Conservation (phyloP, 1,140 invertebrate species). For the fruit fly (Drosophila melanogaster) region Release_6_plus_ISO1_MT NT_033779.5:11908501-11909000, state of each 20-base stretch:
- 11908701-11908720: slow-evolving; percentile 18
- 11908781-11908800: slow-evolving; percentile 65
- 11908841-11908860: neutral
- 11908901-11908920: slow-evolving; percentile 82
- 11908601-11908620: slow-evolving; percentile 18
- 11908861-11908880: slow-evolving; percentile 62
- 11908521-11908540: neutral
- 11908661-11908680: slow-evolving; percentile 36
- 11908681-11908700: slow-evolving; percentile 2
- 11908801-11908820: slow-evolving; percentile 55
- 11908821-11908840: slow-evolving; percentile 36
- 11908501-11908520: too few relatives aligned
- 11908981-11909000: slow-evolving; percentile 42
- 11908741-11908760: slow-evolving; percentile 46
- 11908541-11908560: neutral
- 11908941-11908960: slow-evolving; percentile 10
- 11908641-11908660: slow-evolving; percentile 35
- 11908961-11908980: slow-evolving; percentile 54
- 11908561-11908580: neutral
- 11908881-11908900: slow-evolving; percentile 57
- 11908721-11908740: slow-evolving; percentile 68
- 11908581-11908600: slow-evolving; percentile 6
- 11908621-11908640: slow-evolving; percentile 17
- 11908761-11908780: slow-evolving; percentile 65
- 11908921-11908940: slow-evolving; percentile 74